A percentile compares a stretch with the other conserved stretches of the same genome.
Evolutionary conservation across 2,888 invertebrate species (phyloP).

Genomic region (Agonum fuliginosum): DNA sequence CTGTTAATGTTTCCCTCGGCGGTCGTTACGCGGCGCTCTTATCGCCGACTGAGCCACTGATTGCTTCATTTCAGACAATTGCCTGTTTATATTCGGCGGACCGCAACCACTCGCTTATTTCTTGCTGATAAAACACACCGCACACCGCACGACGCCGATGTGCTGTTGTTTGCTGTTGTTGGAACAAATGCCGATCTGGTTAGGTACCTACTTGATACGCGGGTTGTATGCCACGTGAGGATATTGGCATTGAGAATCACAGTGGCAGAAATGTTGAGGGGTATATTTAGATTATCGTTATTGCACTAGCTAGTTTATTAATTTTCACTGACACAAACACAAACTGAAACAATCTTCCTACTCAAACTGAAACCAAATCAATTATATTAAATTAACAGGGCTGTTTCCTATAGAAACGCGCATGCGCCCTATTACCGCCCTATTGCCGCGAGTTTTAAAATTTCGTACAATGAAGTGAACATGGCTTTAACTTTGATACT

Average conservation of each 20-base stretch:
- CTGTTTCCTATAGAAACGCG: too few species aligned
- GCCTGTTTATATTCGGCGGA: constrained; percentile 74
- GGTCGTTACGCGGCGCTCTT: constrained; percentile 73
- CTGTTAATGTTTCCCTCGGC: constrained; percentile 74
- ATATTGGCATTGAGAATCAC: neutral
- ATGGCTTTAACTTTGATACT: too few species aligned
- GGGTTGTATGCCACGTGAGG: neutral
- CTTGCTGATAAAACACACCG: constrained; percentile 67
- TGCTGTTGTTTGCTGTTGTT: constrained; percentile 33
- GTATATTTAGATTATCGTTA: too few species aligned
- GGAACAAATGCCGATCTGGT: constrained; percentile 7
- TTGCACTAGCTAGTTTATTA: too few species aligned
- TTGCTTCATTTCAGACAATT: constrained; percentile 75
- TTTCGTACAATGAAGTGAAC: too few species aligned
- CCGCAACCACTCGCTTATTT: constrained; percentile 70
- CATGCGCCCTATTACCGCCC: too few species aligned
- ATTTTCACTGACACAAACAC: too few species aligned
- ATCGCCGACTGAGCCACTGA: constrained; percentile 73
- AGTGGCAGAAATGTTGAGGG: too few species aligned
- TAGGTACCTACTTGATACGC: constrained; percentile 6
- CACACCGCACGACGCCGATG: constrained; percentile 39
- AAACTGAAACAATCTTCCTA: too few species aligned
- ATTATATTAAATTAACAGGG: too few species aligned
- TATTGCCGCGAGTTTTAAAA: too few species aligned
- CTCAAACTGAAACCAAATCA: too few species aligned